Evolutionary conservation across 2,113 vertebrate genomes (phyloP), one percentile per base, ranked within the genome.

Genomic region (Stigmatopora nigra): DNA sequence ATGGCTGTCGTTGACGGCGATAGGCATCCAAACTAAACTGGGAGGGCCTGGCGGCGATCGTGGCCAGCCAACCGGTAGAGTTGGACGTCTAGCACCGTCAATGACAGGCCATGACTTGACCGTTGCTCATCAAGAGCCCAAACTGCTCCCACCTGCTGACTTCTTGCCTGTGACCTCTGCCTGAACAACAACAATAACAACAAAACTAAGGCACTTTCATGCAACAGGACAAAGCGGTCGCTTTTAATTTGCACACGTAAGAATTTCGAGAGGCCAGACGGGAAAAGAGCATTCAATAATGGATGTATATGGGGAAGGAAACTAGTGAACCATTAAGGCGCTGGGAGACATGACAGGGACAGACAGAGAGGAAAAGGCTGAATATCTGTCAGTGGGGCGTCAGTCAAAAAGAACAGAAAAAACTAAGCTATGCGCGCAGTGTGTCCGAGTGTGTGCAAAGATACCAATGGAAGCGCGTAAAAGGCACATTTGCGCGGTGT

Each of bases 281-380:
- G 25, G 25, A 31, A 31, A 31, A 82, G 76, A 72, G 67, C 73
- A 79, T 83, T 87, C 82, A 87, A 84, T 84, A 84, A 87, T 85
- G 73, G 68, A 85, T 84, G 78, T 53, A 80, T 70, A 73, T 78
- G 77, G 25, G 25, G 25, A 31, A 31, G 25, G 68, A 82, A 83
- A 78, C 77, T 75, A 80, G 62, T 84, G 83, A 79, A 80, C 80
- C 80, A 76, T 41, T 80, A 46, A 59, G 76, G 20, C 73, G 78
- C 70, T 76, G 77, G 76, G 68, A 77, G 70, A 81, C 78, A 78
- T 80, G 84, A 78, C 78, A 58, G 73, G 49, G 72, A 36, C 68
- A 63, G 55, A 12, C 64, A n/a, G 59, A 46, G 46, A 65, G 35
- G 45, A 53, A 55, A 63, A 38, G 31, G 61, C 53, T 53, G 62